Percentiles rank a stretch among this genome's conserved stretches.
Conservation (phyloP, 2,113 vertebrate genomes). For the Misgurnus anguillicaudatus region DNA sequence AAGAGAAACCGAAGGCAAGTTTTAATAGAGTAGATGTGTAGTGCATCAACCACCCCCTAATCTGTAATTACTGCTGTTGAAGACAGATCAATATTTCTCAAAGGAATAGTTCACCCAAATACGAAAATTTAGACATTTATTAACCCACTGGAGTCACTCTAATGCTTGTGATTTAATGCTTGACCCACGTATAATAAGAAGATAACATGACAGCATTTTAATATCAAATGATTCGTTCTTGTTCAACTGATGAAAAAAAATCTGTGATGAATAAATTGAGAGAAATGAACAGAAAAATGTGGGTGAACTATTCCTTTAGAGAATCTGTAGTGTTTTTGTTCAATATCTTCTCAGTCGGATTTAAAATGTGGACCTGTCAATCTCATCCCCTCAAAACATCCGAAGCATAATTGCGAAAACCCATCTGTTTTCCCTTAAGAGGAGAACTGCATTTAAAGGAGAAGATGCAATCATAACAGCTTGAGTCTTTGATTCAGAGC, state of each 20-base stretch:
- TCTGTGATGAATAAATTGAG: too few species aligned
- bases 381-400: neutral
- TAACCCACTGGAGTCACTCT: too few species aligned
- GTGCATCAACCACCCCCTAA: neutral
- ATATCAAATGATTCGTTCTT: too few species aligned
- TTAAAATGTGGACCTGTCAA: conserved; percentile 42
- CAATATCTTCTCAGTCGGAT: neutral
- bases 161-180: too few species aligned
- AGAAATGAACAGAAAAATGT: too few species aligned
- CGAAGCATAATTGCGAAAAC: conserved; percentile 18
- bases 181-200: too few species aligned
- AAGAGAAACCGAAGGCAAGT: conserved; percentile 41
- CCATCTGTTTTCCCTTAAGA: conserved; percentile 28
- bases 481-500: conserved; percentile 24
- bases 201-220: too few species aligned
- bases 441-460: conserved; percentile 1
- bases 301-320: neutral
- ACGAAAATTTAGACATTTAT: too few species aligned
- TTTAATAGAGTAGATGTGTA: conserved; percentile 9
- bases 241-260: too few species aligned
- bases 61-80: neutral
- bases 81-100: too few species aligned
- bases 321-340: conserved; percentile 7
- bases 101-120: too few species aligned
- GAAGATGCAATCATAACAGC: neutral